Conservation (phyloP, 1,140 invertebrate species). For the Hesperophylax magnus region DNA sequence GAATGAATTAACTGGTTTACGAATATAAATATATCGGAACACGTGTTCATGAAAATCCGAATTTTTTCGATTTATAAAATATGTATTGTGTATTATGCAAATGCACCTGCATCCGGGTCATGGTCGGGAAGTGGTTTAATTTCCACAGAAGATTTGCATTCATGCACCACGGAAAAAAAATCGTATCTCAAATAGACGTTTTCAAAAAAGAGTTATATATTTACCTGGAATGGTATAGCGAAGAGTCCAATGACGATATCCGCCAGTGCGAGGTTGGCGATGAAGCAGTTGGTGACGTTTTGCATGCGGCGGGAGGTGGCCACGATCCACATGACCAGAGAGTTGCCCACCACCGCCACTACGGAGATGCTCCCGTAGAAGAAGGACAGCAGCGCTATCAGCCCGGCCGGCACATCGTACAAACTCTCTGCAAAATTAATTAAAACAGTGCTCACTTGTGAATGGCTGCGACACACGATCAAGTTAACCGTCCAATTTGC, state of each 20-base stretch:
- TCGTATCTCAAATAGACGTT: not conserved
- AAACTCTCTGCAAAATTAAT: constrained; percentile 62
- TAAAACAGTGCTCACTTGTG: not conserved
- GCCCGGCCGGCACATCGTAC: constrained; percentile 82
- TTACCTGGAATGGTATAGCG: constrained; percentile 85
- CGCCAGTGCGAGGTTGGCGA: constrained; percentile 83
- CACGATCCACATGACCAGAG: constrained; percentile 86
- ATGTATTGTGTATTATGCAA: too few relatives aligned
- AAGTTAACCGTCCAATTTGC: too few relatives aligned
- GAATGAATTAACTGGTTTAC: too few relatives aligned
- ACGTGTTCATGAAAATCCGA: too few relatives aligned
- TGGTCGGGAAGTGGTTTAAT: too few relatives aligned
- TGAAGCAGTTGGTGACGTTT: constrained; percentile 87
- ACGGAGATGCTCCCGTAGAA: constrained; percentile 88
- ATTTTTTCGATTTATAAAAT: too few relatives aligned
- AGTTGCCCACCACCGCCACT: constrained; percentile 85
- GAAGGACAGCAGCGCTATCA: constrained; percentile 82
- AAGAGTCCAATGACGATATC: constrained; percentile 86
- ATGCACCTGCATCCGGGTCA: too few relatives aligned
- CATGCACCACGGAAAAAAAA: too few relatives aligned
- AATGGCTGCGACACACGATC: too few relatives aligned
- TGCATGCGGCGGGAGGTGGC: constrained; percentile 82
- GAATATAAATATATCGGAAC: too few relatives aligned
- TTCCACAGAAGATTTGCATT: too few relatives aligned
- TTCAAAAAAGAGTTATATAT: constrained; percentile 32